Percentiles rank a stretch among this genome's conserved stretches.
Conservation (phyloP, 2,888 invertebrate species). For the Autographa gamma region DNA sequence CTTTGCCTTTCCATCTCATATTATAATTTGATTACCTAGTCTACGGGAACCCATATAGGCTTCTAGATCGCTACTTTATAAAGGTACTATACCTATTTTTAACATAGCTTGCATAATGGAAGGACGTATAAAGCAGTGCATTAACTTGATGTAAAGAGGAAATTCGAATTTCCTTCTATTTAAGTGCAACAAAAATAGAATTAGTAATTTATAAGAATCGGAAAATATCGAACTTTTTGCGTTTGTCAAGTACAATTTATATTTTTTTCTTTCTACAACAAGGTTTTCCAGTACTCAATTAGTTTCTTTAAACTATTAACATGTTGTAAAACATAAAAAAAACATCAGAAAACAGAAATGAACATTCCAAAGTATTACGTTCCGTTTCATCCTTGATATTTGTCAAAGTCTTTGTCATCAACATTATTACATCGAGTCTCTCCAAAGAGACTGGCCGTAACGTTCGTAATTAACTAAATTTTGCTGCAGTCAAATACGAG, state of each 20-base stretch:
- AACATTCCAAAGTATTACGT: not conserved
- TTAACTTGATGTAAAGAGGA: not conserved
- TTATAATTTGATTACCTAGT: too few relatives aligned
- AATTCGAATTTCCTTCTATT: slow-evolving; percentile 3
- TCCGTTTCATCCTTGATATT: not conserved
- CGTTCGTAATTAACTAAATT: slow-evolving; percentile 41
- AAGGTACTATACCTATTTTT: too few relatives aligned
- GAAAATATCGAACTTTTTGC: too few relatives aligned
- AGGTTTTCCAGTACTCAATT: too few relatives aligned
- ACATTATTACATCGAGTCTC: slow-evolving; percentile 16
- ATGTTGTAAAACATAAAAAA: too few relatives aligned
- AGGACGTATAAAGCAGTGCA: not conserved
- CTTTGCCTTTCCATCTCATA: too few relatives aligned
- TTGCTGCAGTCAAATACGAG: slow-evolving; percentile 31
- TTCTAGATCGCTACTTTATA: too few relatives aligned
- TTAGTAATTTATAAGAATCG: not conserved
- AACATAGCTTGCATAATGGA: slow-evolving; percentile 20
- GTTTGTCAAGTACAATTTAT: too few relatives aligned
- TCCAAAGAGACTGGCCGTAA: slow-evolving; percentile 20
- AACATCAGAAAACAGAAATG: too few relatives aligned
- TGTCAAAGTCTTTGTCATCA: not conserved
- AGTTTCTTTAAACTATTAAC: too few relatives aligned
- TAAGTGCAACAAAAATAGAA: slow-evolving; percentile 12
- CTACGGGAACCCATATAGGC: too few relatives aligned
- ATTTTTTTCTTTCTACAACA: too few relatives aligned